Evolutionary conservation across 1,140 invertebrate genomes (phyloP), one percentile per base, ranked within the genome.

Genomic region (Plodia interpunctella): DNA sequence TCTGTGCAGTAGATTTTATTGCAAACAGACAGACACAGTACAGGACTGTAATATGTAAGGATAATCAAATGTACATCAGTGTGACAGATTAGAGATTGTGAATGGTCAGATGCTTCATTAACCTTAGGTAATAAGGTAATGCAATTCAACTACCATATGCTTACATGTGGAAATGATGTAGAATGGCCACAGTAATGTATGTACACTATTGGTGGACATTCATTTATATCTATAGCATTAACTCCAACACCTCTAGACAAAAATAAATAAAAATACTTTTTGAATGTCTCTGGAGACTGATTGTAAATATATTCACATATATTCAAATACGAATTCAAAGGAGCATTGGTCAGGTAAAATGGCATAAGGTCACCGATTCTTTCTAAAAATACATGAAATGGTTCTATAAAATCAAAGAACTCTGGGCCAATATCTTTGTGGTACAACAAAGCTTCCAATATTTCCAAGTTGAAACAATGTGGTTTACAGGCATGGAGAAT

Each of bases 191-290:
- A 75, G 55, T 80, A 84, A 62, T 90, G 87, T 62, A 86, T 72
- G 44, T 86, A 90, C 11, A 90, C 87, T n/a, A 90, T 67, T 17
- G 90, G 88, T 49, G 90, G 87, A 72, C 88, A 90, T 66, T 90
- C 88, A 65, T 76, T 70, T 51, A 63, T 60, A 68, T 80, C 65
- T 13, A 72, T 53, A 30, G 88, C 77, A 83, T 90, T 74, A 13
- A 88, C 84, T 25, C 64, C 49, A 5, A 87, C 74, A 11, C 88
- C 88, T 65, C 78, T 78, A 63, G 80, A 80, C 0, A 90, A 62
- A 51, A 90, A 80, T 32, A 90, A 76, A 64, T 83, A 78, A 59
- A 90, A 80, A 35, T 83, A 79, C 44, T 90, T 80, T 38, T 50
- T 70, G 62, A 88, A 90, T 25, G 78, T 78, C 15, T 88, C 79